Conservation (phyloP, 2,888 invertebrate species). For the Esperia sulphurella region DNA sequence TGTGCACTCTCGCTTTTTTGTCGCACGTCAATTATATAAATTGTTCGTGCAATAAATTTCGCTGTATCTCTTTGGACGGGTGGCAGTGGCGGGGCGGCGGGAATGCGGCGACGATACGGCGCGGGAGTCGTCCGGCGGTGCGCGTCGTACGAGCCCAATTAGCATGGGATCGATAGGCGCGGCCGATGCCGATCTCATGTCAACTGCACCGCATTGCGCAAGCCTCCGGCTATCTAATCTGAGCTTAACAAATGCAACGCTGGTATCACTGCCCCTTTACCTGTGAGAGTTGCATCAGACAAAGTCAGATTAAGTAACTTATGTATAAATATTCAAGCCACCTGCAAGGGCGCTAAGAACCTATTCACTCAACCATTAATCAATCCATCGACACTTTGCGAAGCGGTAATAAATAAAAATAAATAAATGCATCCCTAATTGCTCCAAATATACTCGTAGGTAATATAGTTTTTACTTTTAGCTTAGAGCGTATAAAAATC, state of each 20-base stretch:
- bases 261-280: constrained; percentile 42
- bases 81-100: constrained; percentile 30
- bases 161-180: constrained; percentile 77
- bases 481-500: too few relatives aligned
- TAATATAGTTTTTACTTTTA: too few relatives aligned
- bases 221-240: constrained; percentile 66
- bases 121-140: constrained; percentile 43
- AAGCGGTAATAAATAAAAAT: too few relatives aligned
- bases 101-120: constrained; percentile 50
- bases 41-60: constrained; percentile 77
- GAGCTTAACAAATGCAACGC: constrained; percentile 62
- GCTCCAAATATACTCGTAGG: too few relatives aligned
- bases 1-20: constrained; percentile 74
- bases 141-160: constrained; percentile 62
- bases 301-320: not conserved
- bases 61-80: constrained; percentile 70
- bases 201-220: constrained; percentile 63
- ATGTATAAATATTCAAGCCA: too few relatives aligned
- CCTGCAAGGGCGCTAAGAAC: too few relatives aligned
- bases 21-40: constrained; percentile 77
- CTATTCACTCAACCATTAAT: too few relatives aligned
- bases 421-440: too few relatives aligned
- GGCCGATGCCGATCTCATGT: constrained; percentile 69
- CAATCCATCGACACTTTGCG: too few relatives aligned
- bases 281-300: too few relatives aligned